Base-by-base conservation (phyloP, 2,888 invertebrate species). In the Entomobrya multifasciata region DNA sequence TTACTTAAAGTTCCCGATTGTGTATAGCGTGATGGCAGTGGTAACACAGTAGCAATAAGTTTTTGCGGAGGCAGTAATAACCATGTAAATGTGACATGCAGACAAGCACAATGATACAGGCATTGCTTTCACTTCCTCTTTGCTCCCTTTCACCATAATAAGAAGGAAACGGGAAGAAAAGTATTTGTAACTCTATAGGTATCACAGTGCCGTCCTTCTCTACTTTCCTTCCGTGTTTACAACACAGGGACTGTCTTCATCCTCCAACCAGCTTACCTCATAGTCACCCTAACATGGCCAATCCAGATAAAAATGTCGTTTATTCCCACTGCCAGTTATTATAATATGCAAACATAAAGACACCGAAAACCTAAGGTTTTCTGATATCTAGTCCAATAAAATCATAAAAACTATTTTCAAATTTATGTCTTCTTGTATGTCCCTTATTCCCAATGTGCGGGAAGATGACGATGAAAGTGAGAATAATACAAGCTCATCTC, bases 321-420 rank as follows among this genome's bases (percentile, higher is more conserved):
- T 67, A n/a, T 67, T 44, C 44, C 67, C 67, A 20, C 1, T 67
- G 27, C 60, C 27, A n/a, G 27, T 27, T 60, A 27, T 27, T 60
- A 60, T 27, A 60, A 60, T 60, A 4, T n/a, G n/a, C n/a, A n/a
- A n/a, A n/a, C n/a, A n/a, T n/a, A n/a, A n/a, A n/a, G n/a, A n/a
- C n/a, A n/a, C 27, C 13, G 27, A 60, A 47, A 79, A 79, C 49
- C 65, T 65, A 67, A 65, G n/a, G 79, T 79, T 79, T 27, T 65
- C n/a, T 27, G n/a, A n/a, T n/a, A n/a, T n/a, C 22, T 17, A 52
- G 79, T 30, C 67, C 79, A 79, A 79, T 79, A 79, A 79, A 79
- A 67, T 79, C 79, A 65, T 65, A 79, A 79, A 65, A 79, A 79
- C n/a, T 49, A 79, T 52, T 65, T 55, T 41, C 79, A 79, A 67